These are phyloP conservation scores for Pachypeltis micranthus DNA, from an alignment of 1,140 invertebrate genomes.

Conservation along the genomic window DNA sequence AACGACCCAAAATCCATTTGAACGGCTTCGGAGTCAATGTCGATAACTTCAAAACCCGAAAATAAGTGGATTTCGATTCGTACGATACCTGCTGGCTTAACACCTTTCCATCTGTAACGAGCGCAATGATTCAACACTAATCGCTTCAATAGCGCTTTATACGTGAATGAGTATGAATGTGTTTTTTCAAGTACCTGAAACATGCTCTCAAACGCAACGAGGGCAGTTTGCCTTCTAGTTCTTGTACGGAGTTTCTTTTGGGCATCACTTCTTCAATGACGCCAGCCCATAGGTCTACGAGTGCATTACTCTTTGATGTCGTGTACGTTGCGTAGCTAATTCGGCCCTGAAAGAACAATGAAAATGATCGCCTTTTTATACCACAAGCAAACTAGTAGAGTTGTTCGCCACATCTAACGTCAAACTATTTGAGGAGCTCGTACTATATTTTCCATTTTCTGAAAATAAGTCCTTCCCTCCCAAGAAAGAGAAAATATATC, in stretches of 20 bases:
- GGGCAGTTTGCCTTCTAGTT: conserved; percentile 46
- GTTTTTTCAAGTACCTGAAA: conserved; percentile 37
- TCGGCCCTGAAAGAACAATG: conserved; percentile 25
- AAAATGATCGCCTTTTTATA: too few species aligned
- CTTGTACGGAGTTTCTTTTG: conserved; percentile 44
- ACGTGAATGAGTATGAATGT: not conserved
- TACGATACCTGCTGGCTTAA: conserved; percentile 43
- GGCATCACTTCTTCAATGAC: conserved; percentile 47
- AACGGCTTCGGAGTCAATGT: conserved; percentile 38
- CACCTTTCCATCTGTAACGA: conserved; percentile 44
- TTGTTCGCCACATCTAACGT: too few species aligned
- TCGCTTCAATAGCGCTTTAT: not conserved
- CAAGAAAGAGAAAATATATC: too few species aligned
- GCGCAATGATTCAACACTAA: not conserved
- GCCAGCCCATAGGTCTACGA: conserved; percentile 43
- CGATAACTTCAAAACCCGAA: conserved; percentile 46
- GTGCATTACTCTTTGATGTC: conserved; percentile 39
- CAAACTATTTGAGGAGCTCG: too few species aligned
- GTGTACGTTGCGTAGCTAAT: conserved; percentile 45
- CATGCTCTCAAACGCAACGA: conserved; percentile 46
- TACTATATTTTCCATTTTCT: too few species aligned
- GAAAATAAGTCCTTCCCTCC: too few species aligned
- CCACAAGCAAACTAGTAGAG: too few species aligned
- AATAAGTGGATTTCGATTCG: conserved; percentile 46
- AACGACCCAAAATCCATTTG: conserved; percentile 43